These are phyloP conservation scores for Athrips mouffetella DNA, from an alignment of 2,888 invertebrate species.

Conservation along the genomic window DNA sequence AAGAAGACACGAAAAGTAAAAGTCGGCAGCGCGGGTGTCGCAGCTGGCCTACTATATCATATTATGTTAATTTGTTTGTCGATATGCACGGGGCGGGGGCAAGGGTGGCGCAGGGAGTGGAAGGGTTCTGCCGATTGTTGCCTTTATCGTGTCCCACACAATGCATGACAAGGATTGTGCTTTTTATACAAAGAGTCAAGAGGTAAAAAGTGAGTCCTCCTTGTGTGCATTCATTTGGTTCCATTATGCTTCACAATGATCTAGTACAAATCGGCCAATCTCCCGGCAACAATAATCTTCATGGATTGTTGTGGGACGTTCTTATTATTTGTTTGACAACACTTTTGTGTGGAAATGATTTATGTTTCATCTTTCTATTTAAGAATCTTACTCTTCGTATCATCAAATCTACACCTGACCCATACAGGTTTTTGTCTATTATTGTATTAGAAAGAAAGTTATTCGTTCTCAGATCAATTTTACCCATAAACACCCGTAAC, in stretches of 20 bases:
- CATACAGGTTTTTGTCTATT: neutral
- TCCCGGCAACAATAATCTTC: slow-evolving; percentile 48
- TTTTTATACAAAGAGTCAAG: slow-evolving; percentile 48
- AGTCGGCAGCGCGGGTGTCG: slow-evolving; percentile 51
- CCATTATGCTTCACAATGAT: slow-evolving; percentile 57
- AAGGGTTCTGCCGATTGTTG: slow-evolving; percentile 56
- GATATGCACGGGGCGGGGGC: slow-evolving; percentile 37
- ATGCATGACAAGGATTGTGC: slow-evolving; percentile 50
- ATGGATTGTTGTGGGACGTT: slow-evolving; percentile 40
- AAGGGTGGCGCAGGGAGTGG: slow-evolving; percentile 37
- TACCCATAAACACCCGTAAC: no score
- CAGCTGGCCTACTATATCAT: slow-evolving; percentile 56
- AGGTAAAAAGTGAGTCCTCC: slow-evolving; percentile 52
- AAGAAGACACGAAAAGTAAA: slow-evolving; percentile 69
- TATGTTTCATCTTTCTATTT: slow-evolving; percentile 36
- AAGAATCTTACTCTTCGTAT: no score
- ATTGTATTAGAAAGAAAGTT: neutral
- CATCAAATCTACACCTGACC: neutral
- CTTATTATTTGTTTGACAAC: slow-evolving; percentile 58
- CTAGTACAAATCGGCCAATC: slow-evolving; percentile 64
- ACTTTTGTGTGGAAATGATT: slow-evolving; percentile 54
- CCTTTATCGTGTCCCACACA: slow-evolving; percentile 51
- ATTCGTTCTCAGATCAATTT: neutral
- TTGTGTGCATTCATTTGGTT: slow-evolving; percentile 46
- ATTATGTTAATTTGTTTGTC: slow-evolving; percentile 57